phyloP scores from a whole-genome alignment of 2,888 invertebrate genomes.

The Pyrrhia umbra region DNA sequence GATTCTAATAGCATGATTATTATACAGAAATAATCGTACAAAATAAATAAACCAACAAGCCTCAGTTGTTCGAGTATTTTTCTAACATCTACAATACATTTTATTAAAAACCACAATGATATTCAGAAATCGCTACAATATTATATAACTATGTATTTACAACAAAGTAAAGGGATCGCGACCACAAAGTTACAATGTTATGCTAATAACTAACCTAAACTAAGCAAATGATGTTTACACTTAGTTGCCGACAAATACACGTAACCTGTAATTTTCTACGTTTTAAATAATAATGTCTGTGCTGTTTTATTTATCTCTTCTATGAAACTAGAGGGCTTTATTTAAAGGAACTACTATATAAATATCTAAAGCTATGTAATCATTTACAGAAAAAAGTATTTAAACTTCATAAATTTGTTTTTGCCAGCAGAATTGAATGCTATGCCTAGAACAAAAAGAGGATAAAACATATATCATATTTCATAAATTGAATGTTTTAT shows the following conservation, averaged over 20 bases:
- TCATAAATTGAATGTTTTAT: too few relatives aligned
- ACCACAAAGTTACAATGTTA: constrained; percentile 58
- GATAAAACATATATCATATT: too few relatives aligned
- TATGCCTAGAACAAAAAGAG: too few relatives aligned
- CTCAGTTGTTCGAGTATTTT: constrained; percentile 15
- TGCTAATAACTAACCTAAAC: constrained; percentile 58
- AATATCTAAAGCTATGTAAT: too few relatives aligned
- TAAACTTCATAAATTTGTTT: too few relatives aligned
- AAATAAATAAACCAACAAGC: constrained; percentile 9
- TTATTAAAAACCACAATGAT: constrained; percentile 54
- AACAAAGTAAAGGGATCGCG: constrained; percentile 49
- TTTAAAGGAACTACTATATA: background rate
- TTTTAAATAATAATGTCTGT: constrained; percentile 24
- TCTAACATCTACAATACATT: constrained; percentile 25
- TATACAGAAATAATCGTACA: background rate
- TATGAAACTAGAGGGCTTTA: constrained; percentile 8
- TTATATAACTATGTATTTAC: constrained; percentile 29
- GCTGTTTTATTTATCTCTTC: constrained; percentile 19
- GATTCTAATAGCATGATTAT: too few relatives aligned
- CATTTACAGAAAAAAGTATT: too few relatives aligned
- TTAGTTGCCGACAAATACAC: constrained; percentile 40
- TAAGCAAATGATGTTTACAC: constrained; percentile 58
- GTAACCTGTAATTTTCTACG: constrained; percentile 44
- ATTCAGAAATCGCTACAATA: constrained; percentile 47
- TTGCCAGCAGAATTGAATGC: too few relatives aligned